phyloP scores from a whole-genome alignment of 2,888 invertebrate genomes.

The Microctonus brassicae region DNA sequence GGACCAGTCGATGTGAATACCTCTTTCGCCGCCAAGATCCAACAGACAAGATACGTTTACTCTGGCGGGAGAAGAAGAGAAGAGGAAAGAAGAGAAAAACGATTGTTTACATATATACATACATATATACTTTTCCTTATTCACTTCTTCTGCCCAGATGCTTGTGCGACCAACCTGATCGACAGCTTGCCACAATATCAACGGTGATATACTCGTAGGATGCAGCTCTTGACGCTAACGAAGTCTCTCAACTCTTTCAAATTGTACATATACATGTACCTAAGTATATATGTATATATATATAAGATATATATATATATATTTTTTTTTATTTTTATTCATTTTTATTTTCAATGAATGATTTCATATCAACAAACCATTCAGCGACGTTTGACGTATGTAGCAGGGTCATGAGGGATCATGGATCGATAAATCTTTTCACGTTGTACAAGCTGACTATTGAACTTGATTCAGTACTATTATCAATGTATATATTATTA shows the following conservation, averaged over 20 bases:
- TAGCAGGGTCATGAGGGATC: conserved; percentile 10
- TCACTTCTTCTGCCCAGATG: background rate
- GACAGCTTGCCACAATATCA: conserved; percentile 37
- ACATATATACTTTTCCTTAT: background rate
- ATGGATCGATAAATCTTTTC: conserved; percentile 21
- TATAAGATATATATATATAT: background rate
- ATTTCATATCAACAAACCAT: conserved; percentile 17
- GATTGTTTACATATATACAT: background rate
- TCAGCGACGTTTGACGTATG: conserved; percentile 9
- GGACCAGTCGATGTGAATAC: conserved; percentile 6
- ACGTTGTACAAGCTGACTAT: background rate
- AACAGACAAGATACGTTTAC: conserved; percentile 27
- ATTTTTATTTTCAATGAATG: conserved; percentile 8
- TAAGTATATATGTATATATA: background rate
- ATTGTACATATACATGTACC: background rate
- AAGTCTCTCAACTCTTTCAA: conserved; percentile 20
- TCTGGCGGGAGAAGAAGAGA: conserved; percentile 8
- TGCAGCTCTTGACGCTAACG: conserved; percentile 33
- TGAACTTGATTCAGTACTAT: background rate
- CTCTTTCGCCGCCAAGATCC: conserved; percentile 4
- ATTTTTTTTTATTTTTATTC: background rate
- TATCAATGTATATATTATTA: background rate
- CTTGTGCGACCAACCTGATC: conserved; percentile 25
- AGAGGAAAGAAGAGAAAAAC: background rate
- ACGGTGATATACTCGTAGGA: conserved; percentile 31